Percentiles rank a stretch among this genome's conserved stretches.
Conservation (phyloP, 2,797 vertebrate genomes). For the Dicrostonyx torquatus region DNA sequence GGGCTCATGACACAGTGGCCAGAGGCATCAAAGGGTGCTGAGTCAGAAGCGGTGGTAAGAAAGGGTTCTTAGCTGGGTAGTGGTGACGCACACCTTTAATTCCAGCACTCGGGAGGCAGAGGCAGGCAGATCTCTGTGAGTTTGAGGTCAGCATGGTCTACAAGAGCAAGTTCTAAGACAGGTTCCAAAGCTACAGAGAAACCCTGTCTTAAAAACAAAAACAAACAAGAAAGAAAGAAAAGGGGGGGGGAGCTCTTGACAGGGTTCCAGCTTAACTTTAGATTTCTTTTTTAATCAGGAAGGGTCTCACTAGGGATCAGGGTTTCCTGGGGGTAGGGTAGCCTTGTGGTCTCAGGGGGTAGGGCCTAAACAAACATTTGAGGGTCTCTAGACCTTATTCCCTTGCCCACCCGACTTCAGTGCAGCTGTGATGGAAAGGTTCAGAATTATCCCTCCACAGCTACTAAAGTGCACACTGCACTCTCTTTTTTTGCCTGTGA, state of each 20-base stretch:
- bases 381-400: not conserved
- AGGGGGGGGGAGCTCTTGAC: not conserved
- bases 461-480: fast-evolving
- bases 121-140: too few relatives aligned
- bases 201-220: too few relatives aligned
- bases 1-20: not conserved
- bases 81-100: too few relatives aligned
- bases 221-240: too few relatives aligned
- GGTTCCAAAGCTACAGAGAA: too few relatives aligned
- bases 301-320: not conserved
- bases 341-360: not conserved
- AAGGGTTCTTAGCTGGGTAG: not conserved
- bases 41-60: not conserved
- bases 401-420: not conserved
- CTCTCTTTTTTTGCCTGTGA: not conserved
- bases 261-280: not conserved
- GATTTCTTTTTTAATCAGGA: too few relatives aligned
- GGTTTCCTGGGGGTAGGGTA: not conserved
- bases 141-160: too few relatives aligned
- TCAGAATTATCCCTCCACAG: too few relatives aligned
- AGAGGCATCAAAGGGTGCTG: not conserved
- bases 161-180: too few relatives aligned
- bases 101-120: too few relatives aligned
- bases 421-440: fast-evolving
- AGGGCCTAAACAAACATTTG: not conserved